Base-by-base conservation (phyloP, 2,113 vertebrate genomes). In the Okapia johnstoni region DNA sequence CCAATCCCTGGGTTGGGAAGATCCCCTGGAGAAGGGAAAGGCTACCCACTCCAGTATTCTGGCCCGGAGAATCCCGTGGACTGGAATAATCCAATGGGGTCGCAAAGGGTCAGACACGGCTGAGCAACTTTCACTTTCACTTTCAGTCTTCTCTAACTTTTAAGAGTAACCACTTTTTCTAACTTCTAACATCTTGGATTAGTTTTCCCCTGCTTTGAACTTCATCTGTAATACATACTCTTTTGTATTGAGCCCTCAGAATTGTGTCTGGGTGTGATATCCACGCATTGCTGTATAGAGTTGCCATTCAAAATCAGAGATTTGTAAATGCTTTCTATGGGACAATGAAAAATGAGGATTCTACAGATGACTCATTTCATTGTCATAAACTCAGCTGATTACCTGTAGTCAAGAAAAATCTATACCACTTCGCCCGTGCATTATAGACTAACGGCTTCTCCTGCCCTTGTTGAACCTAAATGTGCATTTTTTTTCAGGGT, bases 101-200 rank as follows among this genome's bases (percentile, higher is more conserved):
- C 2, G n/a, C n/a, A 23, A 36, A 36, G 66, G 21, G 19, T 23
- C 0, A 0, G n/a, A 13, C 66, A 12, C 0, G 2, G 3, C 5
- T 0, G 10, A 73, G n/a, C 5, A 2, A 6, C n/a, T 40, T 12
- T 19, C 19, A 40, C n/a, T 12, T 21, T 2, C 9, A 1, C 5
- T 23, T 40, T 13, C n/a, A 46, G 30, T 46, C 43, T 93, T 77
- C 60, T 25, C 43, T 16, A 12, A 3, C 11, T 14, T 13, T 28
- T 28, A 19, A 46, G 73, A 7, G 21, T 4, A 25, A 77, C 25
- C 17, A 6, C 2, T 66, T 7, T 3, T 36, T 73, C 52, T 84
- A 33, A 54, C 25, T 84, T 63, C 50, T 36, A 40, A 48, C 33
- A 50, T 86, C 60, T 61, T 83, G n/a, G 26, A 12, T 79, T 55